These are phyloP conservation scores for Lithobates sylvaticus DNA, from an alignment of 2,797 vertebrate genomes.

Conservation along the genomic window DNA sequence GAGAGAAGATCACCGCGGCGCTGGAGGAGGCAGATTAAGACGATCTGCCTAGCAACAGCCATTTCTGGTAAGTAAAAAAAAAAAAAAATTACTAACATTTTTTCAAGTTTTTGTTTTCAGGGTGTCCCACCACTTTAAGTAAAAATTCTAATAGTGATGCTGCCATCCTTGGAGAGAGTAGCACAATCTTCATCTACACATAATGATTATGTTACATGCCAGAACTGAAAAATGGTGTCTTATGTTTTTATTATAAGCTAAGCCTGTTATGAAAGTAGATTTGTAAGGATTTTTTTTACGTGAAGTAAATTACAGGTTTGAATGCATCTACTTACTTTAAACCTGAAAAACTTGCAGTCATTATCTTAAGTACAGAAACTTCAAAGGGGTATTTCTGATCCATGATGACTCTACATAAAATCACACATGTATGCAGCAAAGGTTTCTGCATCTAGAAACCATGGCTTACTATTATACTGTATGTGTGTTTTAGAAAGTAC, in stretches of 20 bases:
- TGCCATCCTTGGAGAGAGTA: neutral
- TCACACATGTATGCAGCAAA: neutral
- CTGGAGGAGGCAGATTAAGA: too few relatives aligned
- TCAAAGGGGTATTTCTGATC: neutral
- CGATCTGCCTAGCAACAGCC: too few relatives aligned
- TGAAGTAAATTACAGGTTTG: neutral
- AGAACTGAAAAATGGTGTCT: neutral
- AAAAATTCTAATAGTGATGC: too few relatives aligned
- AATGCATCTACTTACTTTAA: neutral
- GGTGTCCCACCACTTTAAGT: too few relatives aligned
- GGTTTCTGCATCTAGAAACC: neutral
- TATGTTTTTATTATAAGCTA: neutral
- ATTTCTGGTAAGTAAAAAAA: too few relatives aligned
- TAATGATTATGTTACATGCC: neutral
- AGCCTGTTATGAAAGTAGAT: neutral
- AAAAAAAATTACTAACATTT: too few relatives aligned
- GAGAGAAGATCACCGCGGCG: too few relatives aligned
- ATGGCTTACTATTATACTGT: too few relatives aligned
- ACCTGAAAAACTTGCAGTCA: constrained; percentile 22
- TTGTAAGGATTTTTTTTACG: neutral
- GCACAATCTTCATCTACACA: neutral
- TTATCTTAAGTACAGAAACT: neutral
- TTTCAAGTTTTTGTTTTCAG: too few relatives aligned
- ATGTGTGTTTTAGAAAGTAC: neutral
- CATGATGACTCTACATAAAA: neutral